Percentiles rank a stretch among this genome's conserved stretches.
phyloP scores from a whole-genome alignment of 2,888 invertebrate species.

The Tanaodytes sp. region DNA sequence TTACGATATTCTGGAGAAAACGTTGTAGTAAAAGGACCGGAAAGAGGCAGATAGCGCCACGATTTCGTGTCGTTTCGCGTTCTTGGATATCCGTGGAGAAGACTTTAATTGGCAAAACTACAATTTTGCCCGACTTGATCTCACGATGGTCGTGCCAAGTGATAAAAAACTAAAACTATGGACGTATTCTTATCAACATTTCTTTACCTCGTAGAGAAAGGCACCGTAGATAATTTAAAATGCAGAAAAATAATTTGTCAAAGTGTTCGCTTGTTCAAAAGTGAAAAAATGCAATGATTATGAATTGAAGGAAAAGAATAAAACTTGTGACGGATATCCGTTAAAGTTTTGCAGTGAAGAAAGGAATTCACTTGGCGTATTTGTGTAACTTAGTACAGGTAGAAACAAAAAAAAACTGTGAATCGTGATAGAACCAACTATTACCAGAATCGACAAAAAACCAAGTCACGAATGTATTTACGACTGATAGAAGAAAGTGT shows the following conservation, averaged over 20 bases:
- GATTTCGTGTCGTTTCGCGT: conserved; percentile 53
- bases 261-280: too few species aligned
- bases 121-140: conserved; percentile 35
- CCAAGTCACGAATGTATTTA: conserved; percentile 35
- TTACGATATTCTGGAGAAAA: conserved; percentile 39
- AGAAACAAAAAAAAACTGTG: conserved; percentile 24
- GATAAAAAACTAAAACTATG: too few species aligned
- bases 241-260: too few species aligned
- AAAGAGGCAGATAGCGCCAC: conserved; percentile 44
- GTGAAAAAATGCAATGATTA: too few species aligned
- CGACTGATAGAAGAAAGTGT: conserved; percentile 21
- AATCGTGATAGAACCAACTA: conserved; percentile 20
- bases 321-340: conserved; percentile 29
- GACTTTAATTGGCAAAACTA: conserved; percentile 54
- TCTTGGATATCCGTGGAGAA: conserved; percentile 44
- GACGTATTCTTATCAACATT: too few species aligned
- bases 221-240: too few species aligned
- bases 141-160: conserved; percentile 53
- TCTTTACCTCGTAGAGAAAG: too few species aligned
- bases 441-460: conserved; percentile 21
- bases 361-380: conserved; percentile 4
- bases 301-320: conserved; percentile 4
- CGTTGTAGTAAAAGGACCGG: conserved; percentile 34
- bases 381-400: conserved; percentile 4
- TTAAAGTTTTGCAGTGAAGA: conserved; percentile 1